Evolutionary conservation across 2,797 vertebrate genomes (phyloP).

Genomic region (Erethizon dorsatum): DNA sequence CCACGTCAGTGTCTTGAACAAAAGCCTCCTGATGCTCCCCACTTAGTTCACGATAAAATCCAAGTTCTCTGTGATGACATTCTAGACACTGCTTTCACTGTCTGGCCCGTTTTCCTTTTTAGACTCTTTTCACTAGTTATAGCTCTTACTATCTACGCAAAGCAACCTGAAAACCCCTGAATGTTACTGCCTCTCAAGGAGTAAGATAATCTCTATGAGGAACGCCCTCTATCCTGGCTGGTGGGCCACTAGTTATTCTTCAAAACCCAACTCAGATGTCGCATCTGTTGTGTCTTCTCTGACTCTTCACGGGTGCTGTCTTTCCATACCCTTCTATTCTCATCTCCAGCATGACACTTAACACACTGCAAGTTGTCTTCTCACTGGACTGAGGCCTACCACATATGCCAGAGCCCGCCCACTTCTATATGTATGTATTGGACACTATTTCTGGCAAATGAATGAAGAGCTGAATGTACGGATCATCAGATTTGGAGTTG

Average conservation of each 20-base stretch:
- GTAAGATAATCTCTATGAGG: constrained; percentile 44
- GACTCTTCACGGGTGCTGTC: neutral
- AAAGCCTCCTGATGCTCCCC: constrained; percentile 1
- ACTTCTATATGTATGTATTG: neutral
- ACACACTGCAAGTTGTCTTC: neutral
- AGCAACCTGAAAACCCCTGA: neutral
- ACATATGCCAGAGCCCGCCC: neutral
- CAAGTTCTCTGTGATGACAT: neutral
- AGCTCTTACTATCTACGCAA: constrained; percentile 27
- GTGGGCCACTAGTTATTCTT: constrained; percentile 40
- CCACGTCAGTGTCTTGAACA: neutral
- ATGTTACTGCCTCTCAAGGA: constrained; percentile 24
- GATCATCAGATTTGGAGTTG: neutral
- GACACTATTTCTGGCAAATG: constrained; percentile 36
- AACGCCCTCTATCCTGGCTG: neutral
- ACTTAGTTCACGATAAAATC: neutral
- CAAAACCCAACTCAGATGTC: constrained; percentile 58
- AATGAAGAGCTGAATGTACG: constrained; percentile 22
- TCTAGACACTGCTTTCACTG: neutral
- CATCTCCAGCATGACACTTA: neutral
- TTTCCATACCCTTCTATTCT: constrained; percentile 29
- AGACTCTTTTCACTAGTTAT: constrained; percentile 31
- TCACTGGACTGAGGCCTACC: neutral
- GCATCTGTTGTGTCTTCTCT: neutral
- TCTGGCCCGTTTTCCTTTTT: constrained; percentile 29